Percentiles rank a stretch among this genome's conserved stretches.
Conservation (phyloP, 2,797 vertebrate genomes). For the Argya squamiceps region DNA sequence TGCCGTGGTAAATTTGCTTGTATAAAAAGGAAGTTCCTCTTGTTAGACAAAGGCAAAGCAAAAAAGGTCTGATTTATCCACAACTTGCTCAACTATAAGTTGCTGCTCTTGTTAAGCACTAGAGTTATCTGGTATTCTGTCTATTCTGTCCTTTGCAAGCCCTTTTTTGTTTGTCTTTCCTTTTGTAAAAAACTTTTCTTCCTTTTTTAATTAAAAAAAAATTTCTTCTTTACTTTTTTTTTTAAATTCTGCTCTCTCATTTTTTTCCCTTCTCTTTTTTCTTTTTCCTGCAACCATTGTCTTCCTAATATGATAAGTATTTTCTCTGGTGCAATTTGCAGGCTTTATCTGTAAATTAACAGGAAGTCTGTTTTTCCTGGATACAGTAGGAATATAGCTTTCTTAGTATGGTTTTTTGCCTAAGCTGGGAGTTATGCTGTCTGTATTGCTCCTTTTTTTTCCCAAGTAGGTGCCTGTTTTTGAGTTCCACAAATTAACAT, state of each 20-base stretch:
- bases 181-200: neutral
- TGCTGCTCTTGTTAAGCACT: neutral
- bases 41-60: neutral
- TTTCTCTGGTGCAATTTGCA: neutral
- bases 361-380: neutral
- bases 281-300: neutral
- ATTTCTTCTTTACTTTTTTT: too few relatives aligned
- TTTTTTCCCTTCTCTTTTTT: neutral
- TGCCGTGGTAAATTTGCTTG: neutral
- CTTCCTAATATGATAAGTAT: neutral
- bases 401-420: neutral
- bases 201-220: neutral
- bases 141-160: neutral
- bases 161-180: neutral
- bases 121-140: neutral
- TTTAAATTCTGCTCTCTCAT: neutral
- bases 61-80: neutral
- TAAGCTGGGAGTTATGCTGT: neutral
- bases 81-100: neutral
- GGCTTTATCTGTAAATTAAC: neutral
- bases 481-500: neutral
- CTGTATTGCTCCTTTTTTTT: neutral
- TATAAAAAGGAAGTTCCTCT: neutral
- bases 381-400: neutral
- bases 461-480: neutral